Percentiles rank a stretch among this genome's conserved stretches.
Conservation (phyloP, 2,113 vertebrate genomes). For the Coryphaenoides rupestris region DNA sequence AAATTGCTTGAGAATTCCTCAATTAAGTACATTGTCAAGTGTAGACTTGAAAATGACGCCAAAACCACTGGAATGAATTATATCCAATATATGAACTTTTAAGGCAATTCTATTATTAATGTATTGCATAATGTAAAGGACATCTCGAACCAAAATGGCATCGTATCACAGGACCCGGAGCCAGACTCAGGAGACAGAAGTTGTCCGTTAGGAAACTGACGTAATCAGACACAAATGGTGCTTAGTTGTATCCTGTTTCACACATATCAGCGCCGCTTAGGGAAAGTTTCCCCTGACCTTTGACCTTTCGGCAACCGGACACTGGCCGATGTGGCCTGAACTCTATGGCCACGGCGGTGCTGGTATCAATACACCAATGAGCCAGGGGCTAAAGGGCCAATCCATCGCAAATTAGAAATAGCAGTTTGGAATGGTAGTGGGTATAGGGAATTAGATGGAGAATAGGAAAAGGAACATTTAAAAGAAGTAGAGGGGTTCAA, state of each 20-base stretch:
- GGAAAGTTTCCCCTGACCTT: constrained; percentile 51
- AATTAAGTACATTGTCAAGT: too few species aligned
- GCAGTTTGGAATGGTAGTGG: too few species aligned
- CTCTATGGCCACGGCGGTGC: constrained; percentile 34
- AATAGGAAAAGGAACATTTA: too few species aligned
- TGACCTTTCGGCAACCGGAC: constrained; percentile 57
- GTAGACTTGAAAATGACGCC: too few species aligned
- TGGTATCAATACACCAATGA: not conserved
- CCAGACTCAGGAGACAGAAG: constrained; percentile 34
- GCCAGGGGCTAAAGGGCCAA: constrained; percentile 57
- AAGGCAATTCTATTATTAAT: too few species aligned
- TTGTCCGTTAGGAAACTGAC: constrained; percentile 51
- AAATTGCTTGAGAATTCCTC: too few species aligned
- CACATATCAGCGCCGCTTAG: constrained; percentile 42
- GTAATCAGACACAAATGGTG: constrained; percentile 64
- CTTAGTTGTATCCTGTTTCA: constrained; percentile 60
- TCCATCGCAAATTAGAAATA: too few species aligned
- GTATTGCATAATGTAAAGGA: not conserved
- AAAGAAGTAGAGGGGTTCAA: too few species aligned
- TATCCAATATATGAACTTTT: too few species aligned
- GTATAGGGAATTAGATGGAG: too few species aligned
- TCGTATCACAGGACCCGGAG: too few species aligned
- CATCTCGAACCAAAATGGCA: not conserved
- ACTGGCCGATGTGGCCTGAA: constrained; percentile 29
- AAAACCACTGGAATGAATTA: too few species aligned